Base-by-base conservation (phyloP, 2,113 vertebrate species). In the Pygoscelis antarcticus region DNA sequence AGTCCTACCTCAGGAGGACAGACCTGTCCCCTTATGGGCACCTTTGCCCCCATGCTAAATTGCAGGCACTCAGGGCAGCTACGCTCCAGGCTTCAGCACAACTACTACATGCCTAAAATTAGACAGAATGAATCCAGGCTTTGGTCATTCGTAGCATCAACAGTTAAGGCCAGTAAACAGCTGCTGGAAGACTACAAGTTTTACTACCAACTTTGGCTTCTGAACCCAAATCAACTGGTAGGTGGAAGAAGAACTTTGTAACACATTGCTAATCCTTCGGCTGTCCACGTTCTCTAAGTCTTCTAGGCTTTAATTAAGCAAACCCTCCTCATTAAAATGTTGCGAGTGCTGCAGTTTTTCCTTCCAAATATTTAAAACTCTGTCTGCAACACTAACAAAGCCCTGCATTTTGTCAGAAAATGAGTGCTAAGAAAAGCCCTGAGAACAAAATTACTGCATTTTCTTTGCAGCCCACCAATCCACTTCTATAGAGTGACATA, bases 261-360 rank as follows among this genome's bases (percentile, higher is more conserved):
- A 57, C 17, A 60, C 40, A 32, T 23, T 55, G 74, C 75, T 77
- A 87, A 93, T 66, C 62, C 54, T n/a, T 91, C 62, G 85, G 23
- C 46, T 84, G 58, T 77, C 75, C 47, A 66, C 54, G 66, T 85
- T 89, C 58, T 38, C 60, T 4, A 66, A 42, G 0, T 75, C 38
- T 93, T 94, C 26, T 7, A 55, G 1, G 29, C n/a, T 80, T 95
- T 91, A 96, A 96, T 96, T 93, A 97, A 58, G 66, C 32, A 81
- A 96, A 94, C 30, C 14, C 13, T 60, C 32, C 70, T 94, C 87
- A 95, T 95, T 95, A 96, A 94, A 94, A 95, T 66, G n/a, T 69
- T 91, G 75, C 1, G 0, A 90, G 64, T 22, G 14, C 26, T 69
- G 61, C 75, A 83, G 2, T 64, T 94, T 89, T 91, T 64, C 87